Conservation (phyloP, 2,797 vertebrate genomes). For the Iguana delicatissima region DNA sequence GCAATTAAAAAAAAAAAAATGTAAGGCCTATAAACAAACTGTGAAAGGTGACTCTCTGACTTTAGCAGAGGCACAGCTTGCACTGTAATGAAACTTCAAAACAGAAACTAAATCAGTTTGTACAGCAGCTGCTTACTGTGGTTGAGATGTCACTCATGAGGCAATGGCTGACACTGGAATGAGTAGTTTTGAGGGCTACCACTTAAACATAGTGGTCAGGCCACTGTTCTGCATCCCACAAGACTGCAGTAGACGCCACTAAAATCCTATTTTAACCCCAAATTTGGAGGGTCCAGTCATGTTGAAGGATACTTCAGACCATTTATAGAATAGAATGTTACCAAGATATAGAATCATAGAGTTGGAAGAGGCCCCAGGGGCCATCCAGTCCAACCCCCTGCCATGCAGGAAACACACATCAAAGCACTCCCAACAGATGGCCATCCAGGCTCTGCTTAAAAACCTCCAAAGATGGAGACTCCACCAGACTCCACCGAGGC, state of each 20-base stretch:
- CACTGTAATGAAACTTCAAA: constrained; percentile 20
- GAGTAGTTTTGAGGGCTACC: neutral
- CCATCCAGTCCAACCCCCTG: too few relatives aligned
- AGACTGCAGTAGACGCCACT: neutral
- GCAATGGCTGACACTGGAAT: neutral
- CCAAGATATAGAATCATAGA: too few relatives aligned
- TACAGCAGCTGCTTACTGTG: neutral
- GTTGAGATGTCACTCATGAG: neutral
- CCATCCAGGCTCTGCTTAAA: too few relatives aligned
- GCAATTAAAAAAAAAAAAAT: constrained; percentile 4
- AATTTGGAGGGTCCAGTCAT: neutral
- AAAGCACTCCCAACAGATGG: too few relatives aligned
- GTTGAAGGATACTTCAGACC: neutral
- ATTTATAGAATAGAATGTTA: neutral
- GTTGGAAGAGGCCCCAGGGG: too few relatives aligned
- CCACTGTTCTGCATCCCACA: neutral
- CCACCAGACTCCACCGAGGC: too few relatives aligned
- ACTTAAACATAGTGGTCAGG: neutral
- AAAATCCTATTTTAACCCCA: neutral
- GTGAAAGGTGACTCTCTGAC: neutral
- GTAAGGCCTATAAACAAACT: constrained; percentile 17
- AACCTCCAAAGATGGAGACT: too few relatives aligned
- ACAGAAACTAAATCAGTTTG: constrained; percentile 14
- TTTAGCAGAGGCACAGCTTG: neutral
- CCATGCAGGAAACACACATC: too few relatives aligned